Conservation (phyloP, 2,888 invertebrate species). For the Eulithis prunata region DNA sequence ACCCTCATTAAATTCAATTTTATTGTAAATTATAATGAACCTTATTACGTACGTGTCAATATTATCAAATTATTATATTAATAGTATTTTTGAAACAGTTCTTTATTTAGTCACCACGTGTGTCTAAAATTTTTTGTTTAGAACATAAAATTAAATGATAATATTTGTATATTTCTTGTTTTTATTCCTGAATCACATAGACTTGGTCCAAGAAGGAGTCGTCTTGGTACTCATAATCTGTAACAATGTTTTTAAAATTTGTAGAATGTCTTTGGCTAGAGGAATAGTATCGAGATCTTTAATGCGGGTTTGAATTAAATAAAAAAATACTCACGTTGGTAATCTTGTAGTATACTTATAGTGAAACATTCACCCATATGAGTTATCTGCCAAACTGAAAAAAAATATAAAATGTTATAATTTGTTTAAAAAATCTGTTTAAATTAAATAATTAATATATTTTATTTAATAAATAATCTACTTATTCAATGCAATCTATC, state of each 20-base stretch:
- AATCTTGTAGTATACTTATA: slow-evolving; percentile 1
- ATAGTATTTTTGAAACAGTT: too few relatives aligned
- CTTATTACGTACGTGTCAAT: slow-evolving; percentile 3
- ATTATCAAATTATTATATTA: too few relatives aligned
- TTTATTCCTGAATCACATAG: slow-evolving; percentile 40
- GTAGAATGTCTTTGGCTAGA: too few relatives aligned
- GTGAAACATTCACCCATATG: slow-evolving; percentile 52
- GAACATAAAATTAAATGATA: too few relatives aligned
- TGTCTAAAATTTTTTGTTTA: too few relatives aligned
- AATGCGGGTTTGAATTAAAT: too few relatives aligned
- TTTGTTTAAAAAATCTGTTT: too few relatives aligned
- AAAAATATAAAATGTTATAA: neutral
- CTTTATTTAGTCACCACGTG: too few relatives aligned
- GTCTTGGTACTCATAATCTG: slow-evolving; percentile 52
- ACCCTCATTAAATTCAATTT: slow-evolving; percentile 10
- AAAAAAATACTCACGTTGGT: slow-evolving; percentile 43
- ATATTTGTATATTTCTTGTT: neutral
- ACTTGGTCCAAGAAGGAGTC: slow-evolving; percentile 51
- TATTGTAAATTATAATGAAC: slow-evolving; percentile 1
- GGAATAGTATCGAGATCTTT: too few relatives aligned
- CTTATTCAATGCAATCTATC: too few relatives aligned
- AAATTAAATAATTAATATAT: too few relatives aligned
- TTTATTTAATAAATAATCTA: too few relatives aligned
- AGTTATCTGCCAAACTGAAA: slow-evolving; percentile 53
- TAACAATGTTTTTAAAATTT: slow-evolving; percentile 25